These are phyloP conservation scores for Mico argentatus DNA, from an alignment of 2,797 vertebrate genomes.

Conservation along the genomic window DNA sequence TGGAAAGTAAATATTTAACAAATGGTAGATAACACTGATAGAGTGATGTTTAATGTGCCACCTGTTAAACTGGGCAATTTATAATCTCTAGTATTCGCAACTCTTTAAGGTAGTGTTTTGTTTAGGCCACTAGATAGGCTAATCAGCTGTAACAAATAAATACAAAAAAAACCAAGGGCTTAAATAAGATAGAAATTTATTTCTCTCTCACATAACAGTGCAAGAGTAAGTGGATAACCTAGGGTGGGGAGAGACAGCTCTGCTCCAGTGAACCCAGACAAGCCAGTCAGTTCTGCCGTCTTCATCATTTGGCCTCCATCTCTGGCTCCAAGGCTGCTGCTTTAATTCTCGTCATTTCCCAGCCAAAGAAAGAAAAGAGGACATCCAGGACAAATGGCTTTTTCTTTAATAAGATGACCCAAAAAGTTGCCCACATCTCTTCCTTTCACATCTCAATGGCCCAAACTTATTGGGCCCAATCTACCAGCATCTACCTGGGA, in stretches of 20 bases:
- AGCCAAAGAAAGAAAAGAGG: not conserved
- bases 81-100: not conserved
- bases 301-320: not conserved
- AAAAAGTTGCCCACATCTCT: not conserved
- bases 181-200: not conserved
- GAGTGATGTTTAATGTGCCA: not conserved
- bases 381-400: not conserved
- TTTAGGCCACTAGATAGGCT: not conserved
- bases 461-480: not conserved
- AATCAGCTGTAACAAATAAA: not conserved
- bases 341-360: not conserved
- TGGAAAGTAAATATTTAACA: not conserved
- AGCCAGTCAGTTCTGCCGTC: not conserved
- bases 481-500: not conserved
- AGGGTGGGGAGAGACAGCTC: not conserved
- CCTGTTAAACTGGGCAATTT: not conserved
- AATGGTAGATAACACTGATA: not conserved
- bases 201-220: not conserved
- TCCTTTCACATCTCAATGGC: not conserved
- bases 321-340: not conserved
- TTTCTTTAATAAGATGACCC: not conserved
- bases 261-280: not conserved
- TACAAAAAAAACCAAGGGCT: not conserved
- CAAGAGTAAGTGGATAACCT: not conserved
- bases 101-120: not conserved